Evolutionary conservation across 1,140 invertebrate species (phyloP).

Genomic region (Calephelis virginiensis): DNA sequence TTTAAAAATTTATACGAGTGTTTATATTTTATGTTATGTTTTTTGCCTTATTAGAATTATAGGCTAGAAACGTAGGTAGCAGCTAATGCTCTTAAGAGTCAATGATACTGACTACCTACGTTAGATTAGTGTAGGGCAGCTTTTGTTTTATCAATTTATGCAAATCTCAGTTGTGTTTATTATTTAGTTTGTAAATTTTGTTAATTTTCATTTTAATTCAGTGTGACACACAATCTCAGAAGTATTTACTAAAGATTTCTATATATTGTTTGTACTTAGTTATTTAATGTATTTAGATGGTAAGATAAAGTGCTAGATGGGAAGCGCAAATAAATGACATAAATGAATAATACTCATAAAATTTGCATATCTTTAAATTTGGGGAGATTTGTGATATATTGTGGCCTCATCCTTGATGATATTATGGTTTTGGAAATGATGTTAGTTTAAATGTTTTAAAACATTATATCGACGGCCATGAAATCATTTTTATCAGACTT

Average conservation of each 20-base stretch:
- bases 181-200: not conserved
- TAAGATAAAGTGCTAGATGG: conserved; percentile 4
- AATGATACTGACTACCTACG: too few species aligned
- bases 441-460: too few species aligned
- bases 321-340: conserved; percentile 1
- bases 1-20: not conserved
- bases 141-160: not conserved
- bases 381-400: not conserved
- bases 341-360: conserved; percentile 18
- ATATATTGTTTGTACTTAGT: conserved; percentile 22
- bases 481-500: too few species aligned
- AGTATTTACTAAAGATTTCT: conserved; percentile 1
- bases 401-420: not conserved
- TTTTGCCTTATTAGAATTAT: not conserved
- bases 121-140: not conserved
- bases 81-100: too few species aligned
- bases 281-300: conserved; percentile 20
- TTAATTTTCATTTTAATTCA: not conserved
- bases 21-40: conserved; percentile 9
- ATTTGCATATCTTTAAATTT: not conserved
- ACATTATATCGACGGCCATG: too few species aligned
- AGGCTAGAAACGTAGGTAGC: too few species aligned
- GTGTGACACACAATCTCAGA: not conserved
- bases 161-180: conserved; percentile 1
- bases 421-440: not conserved